Base-by-base conservation (phyloP, 30 jellyfish, hydroid and myxozoan species). In the Sanderia malayensis region DNA sequence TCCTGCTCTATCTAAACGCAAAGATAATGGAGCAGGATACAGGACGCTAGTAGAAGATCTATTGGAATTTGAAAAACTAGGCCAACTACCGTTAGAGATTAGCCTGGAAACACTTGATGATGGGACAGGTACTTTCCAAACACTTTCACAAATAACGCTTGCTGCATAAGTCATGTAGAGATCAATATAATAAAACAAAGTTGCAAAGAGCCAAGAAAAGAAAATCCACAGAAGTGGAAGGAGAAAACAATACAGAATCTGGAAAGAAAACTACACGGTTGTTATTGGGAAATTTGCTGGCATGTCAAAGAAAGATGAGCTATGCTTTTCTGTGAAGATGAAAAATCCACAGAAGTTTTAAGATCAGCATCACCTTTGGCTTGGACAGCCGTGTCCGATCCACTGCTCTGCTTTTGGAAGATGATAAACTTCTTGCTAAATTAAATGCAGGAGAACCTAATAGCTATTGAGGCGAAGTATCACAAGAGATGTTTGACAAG, bases 161-260 rank as follows among this genome's bases (percentile, higher is more conserved):
- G 73, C 73, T 61, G 73, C 73, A 61, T 61, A 61, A 61, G 73
- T 29, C 74, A 62, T 62, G 74, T 62, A 62, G 74, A 31, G 58
- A 62, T 44, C 74, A 62, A 62, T 62, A 62, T 44, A n/a, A n/a
- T n/a, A n/a, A n/a, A n/a, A n/a, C n/a, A n/a, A n/a, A n/a, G n/a
- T n/a, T n/a, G n/a, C n/a, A n/a, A n/a, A n/a, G n/a, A n/a, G n/a
- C n/a, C n/a, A n/a, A n/a, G n/a, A n/a, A n/a, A n/a, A n/a, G n/a
- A n/a, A n/a, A n/a, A n/a, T n/a, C n/a, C n/a, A n/a, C n/a, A n/a
- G n/a, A n/a, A n/a, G n/a, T n/a, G n/a, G n/a, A n/a, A n/a, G n/a
- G n/a, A n/a, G n/a, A n/a, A n/a, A n/a, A n/a, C n/a, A n/a, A n/a
- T n/a, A n/a, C 33, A 8, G 46, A 58, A 58, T 21, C 29, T 62